phyloP scores from a whole-genome alignment of 2,797 vertebrate species.

The Hydrolagus colliei region DNA sequence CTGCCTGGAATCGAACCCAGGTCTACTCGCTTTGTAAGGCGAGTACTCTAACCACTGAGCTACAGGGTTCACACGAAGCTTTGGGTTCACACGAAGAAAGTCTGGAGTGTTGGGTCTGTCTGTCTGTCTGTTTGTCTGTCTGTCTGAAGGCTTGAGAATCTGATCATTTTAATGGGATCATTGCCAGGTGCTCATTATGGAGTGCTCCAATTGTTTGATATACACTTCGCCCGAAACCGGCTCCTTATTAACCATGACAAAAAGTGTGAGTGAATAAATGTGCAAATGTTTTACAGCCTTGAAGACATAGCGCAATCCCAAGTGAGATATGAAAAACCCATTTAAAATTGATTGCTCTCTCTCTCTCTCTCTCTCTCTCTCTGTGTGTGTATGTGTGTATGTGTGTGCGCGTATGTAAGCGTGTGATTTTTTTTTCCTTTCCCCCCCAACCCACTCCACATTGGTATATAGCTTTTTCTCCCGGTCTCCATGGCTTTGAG shows the following conservation, averaged over 20 bases:
- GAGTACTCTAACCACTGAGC: too few species aligned
- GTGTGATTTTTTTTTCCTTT: conserved; percentile 32
- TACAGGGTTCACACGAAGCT: too few species aligned
- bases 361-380: background rate
- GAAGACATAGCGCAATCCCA: conserved; percentile 13
- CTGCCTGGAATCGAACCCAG: too few species aligned
- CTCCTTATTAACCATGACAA: background rate
- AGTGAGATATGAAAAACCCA: conserved; percentile 34
- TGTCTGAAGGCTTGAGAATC: background rate
- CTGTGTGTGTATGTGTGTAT: too few species aligned
- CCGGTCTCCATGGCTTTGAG: conserved; percentile 33
- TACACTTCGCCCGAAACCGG: background rate
- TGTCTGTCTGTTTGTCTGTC: too few species aligned
- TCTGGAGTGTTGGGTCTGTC: background rate
- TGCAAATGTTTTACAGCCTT: conserved; percentile 28
- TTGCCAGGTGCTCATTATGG: background rate
- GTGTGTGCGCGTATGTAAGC: background rate
- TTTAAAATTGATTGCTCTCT: conserved; percentile 40
- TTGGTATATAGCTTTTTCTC: background rate
- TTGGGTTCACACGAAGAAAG: background rate
- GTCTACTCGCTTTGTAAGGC: too few species aligned
- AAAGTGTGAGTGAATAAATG: conserved; percentile 3
- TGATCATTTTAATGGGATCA: conserved; percentile 13
- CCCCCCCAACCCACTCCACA: conserved; percentile 30
- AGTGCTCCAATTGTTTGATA: background rate